Percentiles rank a stretch among this genome's conserved stretches.
Conservation (phyloP, 2,113 vertebrate genomes). For the Aspidoscelis tigris region DNA sequence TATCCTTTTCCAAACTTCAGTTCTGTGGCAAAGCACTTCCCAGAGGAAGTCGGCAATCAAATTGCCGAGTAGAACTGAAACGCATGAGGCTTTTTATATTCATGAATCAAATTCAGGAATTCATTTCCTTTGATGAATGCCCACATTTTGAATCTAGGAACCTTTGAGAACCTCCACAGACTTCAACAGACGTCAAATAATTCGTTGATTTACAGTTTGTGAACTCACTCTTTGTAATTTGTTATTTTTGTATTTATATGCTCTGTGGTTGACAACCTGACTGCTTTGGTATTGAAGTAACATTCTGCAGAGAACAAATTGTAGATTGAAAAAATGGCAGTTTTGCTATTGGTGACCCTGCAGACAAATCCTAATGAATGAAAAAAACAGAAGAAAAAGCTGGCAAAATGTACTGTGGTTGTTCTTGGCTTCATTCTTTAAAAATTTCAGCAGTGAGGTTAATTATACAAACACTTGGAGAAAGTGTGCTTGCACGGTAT, state of each 20-base stretch:
- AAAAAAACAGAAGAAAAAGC: background rate
- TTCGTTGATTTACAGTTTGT: slow-evolving; percentile 37
- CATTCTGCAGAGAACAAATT: slow-evolving; percentile 5
- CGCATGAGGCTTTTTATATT: slow-evolving; percentile 43
- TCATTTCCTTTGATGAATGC: slow-evolving; percentile 46
- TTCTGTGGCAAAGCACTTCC: slow-evolving; percentile 24
- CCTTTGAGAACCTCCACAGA: slow-evolving; percentile 40
- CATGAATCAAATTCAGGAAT: slow-evolving; percentile 45
- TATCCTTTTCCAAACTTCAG: slow-evolving; percentile 31
- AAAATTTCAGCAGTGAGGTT: background rate
- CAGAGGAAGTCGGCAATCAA: slow-evolving; percentile 40
- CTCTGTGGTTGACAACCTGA: slow-evolving; percentile 10
- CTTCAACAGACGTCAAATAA: slow-evolving; percentile 31
- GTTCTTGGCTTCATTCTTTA: background rate
- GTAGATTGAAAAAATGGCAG: background rate
- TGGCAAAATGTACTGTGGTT: background rate
- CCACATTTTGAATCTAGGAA: slow-evolving; percentile 38
- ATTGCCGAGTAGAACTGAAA: slow-evolving; percentile 42
- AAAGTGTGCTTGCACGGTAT: background rate
- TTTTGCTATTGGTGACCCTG: background rate
- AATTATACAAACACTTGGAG: background rate
- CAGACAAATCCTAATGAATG: background rate
- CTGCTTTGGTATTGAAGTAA: slow-evolving; percentile 18
- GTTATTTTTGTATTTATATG: slow-evolving; percentile 41
- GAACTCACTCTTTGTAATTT: slow-evolving; percentile 40